Base-by-base conservation (phyloP, 1,140 invertebrate species). In the Acyrthosiphon pisum region DNA sequence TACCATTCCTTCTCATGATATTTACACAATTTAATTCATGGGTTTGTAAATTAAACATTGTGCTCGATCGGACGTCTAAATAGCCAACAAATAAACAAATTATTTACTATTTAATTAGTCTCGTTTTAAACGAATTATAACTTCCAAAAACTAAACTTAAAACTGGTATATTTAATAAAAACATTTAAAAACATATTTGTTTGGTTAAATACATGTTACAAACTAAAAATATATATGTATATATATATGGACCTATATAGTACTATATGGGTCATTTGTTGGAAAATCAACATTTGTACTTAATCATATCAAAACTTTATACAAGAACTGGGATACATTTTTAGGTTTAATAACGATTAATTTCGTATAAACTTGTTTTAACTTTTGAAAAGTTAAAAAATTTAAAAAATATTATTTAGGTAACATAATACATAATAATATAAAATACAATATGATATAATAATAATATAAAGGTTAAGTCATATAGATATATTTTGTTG, bases 61-160 rank as follows among this genome's bases (percentile, higher is more conserved):
- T 26, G 23, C 37, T n/a, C 60, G 14, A 30, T 87, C 14, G 11
- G 30, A 48, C 44, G 41, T 30, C 4, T 87, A 87, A 87, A 87
- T 87, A 87, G 30, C 20, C 26, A 44, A 26, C 11, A 46, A 76
- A 76, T 76, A 87, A 88, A 48, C n/a, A 50, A 88, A 48, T n/a
- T 35, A 88, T n/a, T 88, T 50, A n/a, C 23, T 46, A 48, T 84
- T 84, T 84, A 88, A 88, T 88, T 88, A 88, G n/a, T 48, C 6
- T 88, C 18, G 6, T 35, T 87, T 46, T n/a, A 48, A 88, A 48
- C 8, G 26, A 48, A 87, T 87, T 87, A 87, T 87, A 50, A 87
- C 44, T 87, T 48, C 20, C 2, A 2, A 44, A 26, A 46, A 86
- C 26, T 46, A 76, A 76, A 76, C 20, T 76, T n/a, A n/a, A 76